phyloP scores from a whole-genome alignment of 2,888 invertebrate species.

The Microctonus hyperodae region DNA sequence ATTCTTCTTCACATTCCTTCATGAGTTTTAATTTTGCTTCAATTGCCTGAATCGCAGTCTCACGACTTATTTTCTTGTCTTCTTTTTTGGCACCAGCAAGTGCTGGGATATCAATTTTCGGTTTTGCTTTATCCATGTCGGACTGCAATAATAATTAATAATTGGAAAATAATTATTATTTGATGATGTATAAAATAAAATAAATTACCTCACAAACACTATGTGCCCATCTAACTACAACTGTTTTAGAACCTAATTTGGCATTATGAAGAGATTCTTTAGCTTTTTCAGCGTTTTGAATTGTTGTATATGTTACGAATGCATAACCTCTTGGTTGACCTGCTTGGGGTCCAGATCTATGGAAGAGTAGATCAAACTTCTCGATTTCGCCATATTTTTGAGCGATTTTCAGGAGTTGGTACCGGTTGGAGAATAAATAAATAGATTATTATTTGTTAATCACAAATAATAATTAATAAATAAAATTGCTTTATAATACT shows the following conservation, averaged over 20 bases:
- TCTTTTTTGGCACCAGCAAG: slow-evolving; percentile 71
- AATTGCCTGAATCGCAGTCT: slow-evolving; percentile 85
- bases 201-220: slow-evolving; percentile 71
- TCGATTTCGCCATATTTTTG: slow-evolving; percentile 93
- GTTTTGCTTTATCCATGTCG: slow-evolving; percentile 78
- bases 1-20: slow-evolving; percentile 74
- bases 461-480: not conserved
- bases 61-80: slow-evolving; percentile 73
- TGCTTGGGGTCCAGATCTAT: slow-evolving; percentile 86
- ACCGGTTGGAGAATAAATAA: slow-evolving; percentile 74
- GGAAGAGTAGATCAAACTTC: slow-evolving; percentile 95
- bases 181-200: not conserved
- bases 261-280: slow-evolving; percentile 78
- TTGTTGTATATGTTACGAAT: slow-evolving; percentile 82
- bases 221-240: slow-evolving; percentile 84
- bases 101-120: slow-evolving; percentile 79
- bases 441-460: slow-evolving; percentile 44
- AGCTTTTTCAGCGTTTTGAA: slow-evolving; percentile 75
- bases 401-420: slow-evolving; percentile 94
- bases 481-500: slow-evolving; percentile 65
- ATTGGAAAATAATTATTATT: not conserved
- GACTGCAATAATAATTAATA: slow-evolving; percentile 67
- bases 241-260: slow-evolving; percentile 75
- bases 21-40: slow-evolving; percentile 86
- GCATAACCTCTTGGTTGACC: slow-evolving; percentile 94